These are phyloP conservation scores for Hipposideros armiger DNA, from an alignment of 2,113 vertebrate species.

Conservation along the genomic window DNA sequence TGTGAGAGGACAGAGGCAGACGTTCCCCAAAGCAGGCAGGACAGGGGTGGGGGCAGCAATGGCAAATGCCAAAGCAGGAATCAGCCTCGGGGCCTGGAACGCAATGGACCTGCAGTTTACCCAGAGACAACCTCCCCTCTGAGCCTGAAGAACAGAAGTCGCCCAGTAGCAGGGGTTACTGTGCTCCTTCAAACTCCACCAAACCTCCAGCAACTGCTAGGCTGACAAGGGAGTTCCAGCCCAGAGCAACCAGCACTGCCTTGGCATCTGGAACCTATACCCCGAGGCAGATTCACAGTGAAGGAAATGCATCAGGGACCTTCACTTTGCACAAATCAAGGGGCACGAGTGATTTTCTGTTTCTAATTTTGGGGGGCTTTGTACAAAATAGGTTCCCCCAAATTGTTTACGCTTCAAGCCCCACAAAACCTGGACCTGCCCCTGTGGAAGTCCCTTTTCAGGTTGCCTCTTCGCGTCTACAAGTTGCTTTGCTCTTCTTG, in stretches of 20 bases:
- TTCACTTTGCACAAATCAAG: background rate
- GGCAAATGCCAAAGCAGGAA: background rate
- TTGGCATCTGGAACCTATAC: background rate
- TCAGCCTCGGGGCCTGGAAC: background rate
- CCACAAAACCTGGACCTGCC: background rate
- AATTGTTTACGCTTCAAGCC: background rate
- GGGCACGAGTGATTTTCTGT: background rate
- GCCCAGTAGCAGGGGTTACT: background rate
- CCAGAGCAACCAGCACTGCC: background rate
- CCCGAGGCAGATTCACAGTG: fast-evolving
- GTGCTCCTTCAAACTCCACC: background rate
- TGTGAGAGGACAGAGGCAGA: background rate
- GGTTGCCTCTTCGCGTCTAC: fast-evolving
- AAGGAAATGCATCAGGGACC: background rate
- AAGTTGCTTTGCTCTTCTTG: fast-evolving
- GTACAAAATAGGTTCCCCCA: background rate
- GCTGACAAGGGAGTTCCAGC: background rate
- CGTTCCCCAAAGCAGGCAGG: background rate
- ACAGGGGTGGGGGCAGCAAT: background rate
- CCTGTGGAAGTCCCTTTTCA: background rate
- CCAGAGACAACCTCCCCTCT: background rate
- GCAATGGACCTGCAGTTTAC: background rate
- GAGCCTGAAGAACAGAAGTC: background rate
- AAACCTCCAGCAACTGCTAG: background rate
- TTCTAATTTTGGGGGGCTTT: background rate